These are phyloP conservation scores for Danionella dracula DNA, from an alignment of 2,797 vertebrate genomes.

Conservation along the genomic window DNA sequence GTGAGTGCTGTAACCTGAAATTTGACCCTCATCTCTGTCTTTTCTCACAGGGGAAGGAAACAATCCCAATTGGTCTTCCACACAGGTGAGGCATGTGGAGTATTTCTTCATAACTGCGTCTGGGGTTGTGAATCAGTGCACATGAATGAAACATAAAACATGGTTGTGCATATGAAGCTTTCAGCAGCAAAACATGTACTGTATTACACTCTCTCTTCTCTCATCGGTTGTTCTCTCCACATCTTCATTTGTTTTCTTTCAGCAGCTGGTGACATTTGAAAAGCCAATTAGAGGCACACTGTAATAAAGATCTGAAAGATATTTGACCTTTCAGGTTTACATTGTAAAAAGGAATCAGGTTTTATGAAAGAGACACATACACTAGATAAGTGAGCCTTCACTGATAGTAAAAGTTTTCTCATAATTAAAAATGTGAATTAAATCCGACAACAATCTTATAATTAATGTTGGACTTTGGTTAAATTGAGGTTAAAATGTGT, in stretches of 20 bases:
- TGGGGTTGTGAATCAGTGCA: not conserved
- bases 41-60: conserved; percentile 63
- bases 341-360: not conserved
- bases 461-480: too few species aligned
- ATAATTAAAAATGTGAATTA: too few species aligned
- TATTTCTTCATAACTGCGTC: not conserved
- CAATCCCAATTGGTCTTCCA: conserved; percentile 57
- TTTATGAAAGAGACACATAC: too few species aligned
- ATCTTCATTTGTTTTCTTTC: conserved; percentile 33
- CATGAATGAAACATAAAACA: too few species aligned
- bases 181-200: not conserved
- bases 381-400: too few species aligned
- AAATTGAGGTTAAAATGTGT: too few species aligned
- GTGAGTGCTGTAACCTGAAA: conserved; percentile 6
- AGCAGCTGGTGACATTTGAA: conserved; percentile 45
- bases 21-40: conserved; percentile 39
- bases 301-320: not conserved
- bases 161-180: not conserved
- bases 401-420: too few species aligned
- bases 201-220: too few species aligned
- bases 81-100: conserved; percentile 63
- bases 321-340: conserved; percentile 20
- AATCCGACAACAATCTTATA: too few species aligned
- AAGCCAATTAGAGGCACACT: conserved; percentile 48
- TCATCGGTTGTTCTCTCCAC: conserved; percentile 36